These are phyloP conservation scores for Fulica atra DNA, from an alignment of 2,113 vertebrate genomes.

Conservation along the genomic window DNA sequence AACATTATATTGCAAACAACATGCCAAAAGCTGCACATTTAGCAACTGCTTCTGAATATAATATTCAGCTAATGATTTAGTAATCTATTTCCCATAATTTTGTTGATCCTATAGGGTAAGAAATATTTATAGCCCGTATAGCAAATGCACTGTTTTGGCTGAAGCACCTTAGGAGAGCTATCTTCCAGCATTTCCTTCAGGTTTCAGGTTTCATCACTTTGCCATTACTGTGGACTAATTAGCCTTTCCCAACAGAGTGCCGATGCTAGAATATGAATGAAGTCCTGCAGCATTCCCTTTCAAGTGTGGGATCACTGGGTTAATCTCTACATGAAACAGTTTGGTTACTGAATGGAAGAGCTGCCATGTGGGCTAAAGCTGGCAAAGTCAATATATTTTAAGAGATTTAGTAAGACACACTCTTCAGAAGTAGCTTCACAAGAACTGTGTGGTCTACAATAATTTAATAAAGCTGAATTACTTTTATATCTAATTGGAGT, in stretches of 20 bases:
- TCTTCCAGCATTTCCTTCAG: slow-evolving; percentile 17
- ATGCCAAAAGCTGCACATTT: not conserved
- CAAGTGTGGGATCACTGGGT: slow-evolving; percentile 70
- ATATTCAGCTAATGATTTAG: not conserved
- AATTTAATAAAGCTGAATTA: slow-evolving; percentile 66
- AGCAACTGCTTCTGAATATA: not conserved
- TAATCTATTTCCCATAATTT: not conserved
- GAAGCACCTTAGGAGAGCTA: not conserved
- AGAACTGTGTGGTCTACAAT: slow-evolving; percentile 64
- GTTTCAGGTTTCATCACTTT: not conserved
- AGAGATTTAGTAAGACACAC: slow-evolving; percentile 68
- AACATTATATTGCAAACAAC: not conserved
- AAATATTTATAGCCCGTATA: not conserved
- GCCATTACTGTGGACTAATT: slow-evolving; percentile 62
- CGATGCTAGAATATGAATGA: slow-evolving; percentile 68
- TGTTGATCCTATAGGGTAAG: not conserved
- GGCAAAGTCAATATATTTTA: slow-evolving; percentile 73
- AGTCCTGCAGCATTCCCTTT: slow-evolving; percentile 68
- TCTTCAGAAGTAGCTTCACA: slow-evolving; percentile 60
- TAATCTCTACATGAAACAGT: slow-evolving; percentile 75
- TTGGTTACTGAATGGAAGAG: slow-evolving; percentile 59
- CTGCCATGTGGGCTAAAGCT: slow-evolving; percentile 59
- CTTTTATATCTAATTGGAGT: slow-evolving; percentile 72
- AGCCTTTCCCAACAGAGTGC: slow-evolving; percentile 51
- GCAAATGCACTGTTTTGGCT: not conserved